Percentiles rank a stretch among this genome's conserved stretches.
Evolutionary conservation across 2,113 vertebrate species (phyloP).

Genomic region (Haemorhous mexicanus): DNA sequence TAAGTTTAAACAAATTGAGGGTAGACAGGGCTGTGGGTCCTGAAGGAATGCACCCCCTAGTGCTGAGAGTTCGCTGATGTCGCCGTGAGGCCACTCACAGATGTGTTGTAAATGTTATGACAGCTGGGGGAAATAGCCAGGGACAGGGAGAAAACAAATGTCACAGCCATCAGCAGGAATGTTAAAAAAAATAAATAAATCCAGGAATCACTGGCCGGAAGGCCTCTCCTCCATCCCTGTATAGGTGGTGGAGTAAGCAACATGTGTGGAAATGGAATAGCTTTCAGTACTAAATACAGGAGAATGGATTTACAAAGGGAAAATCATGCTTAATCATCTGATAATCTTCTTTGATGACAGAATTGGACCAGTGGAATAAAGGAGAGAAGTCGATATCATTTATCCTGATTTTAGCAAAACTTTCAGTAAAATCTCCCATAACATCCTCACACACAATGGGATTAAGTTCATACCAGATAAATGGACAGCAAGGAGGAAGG

Average conservation of each 20-base stretch:
- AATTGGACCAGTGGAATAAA: neutral
- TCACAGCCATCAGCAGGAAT: neutral
- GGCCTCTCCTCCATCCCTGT: neutral
- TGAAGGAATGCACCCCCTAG: neutral
- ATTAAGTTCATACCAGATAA: neutral
- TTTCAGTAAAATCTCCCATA: neutral
- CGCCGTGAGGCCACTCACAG: neutral
- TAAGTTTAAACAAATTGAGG: neutral
- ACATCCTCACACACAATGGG: neutral
- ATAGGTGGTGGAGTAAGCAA: neutral
- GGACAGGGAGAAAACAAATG: neutral
- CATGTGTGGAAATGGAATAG: neutral
- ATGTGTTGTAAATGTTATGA: too few relatives aligned
- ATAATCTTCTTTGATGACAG: neutral
- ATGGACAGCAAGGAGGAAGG: neutral
- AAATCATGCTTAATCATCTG: neutral
- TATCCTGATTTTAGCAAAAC: neutral
- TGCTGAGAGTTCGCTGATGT: too few relatives aligned
- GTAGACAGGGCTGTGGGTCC: neutral
- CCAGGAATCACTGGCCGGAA: neutral
- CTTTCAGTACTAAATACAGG: neutral
- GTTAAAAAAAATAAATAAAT: neutral
- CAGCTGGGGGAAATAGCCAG: neutral
- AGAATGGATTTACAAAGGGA: neutral
- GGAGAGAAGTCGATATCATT: fast-evolving